Percentiles rank a stretch among this genome's conserved stretches.
Evolutionary conservation across 1,140 invertebrate genomes (phyloP).

Genomic region (Ganaspis sp.): DNA sequence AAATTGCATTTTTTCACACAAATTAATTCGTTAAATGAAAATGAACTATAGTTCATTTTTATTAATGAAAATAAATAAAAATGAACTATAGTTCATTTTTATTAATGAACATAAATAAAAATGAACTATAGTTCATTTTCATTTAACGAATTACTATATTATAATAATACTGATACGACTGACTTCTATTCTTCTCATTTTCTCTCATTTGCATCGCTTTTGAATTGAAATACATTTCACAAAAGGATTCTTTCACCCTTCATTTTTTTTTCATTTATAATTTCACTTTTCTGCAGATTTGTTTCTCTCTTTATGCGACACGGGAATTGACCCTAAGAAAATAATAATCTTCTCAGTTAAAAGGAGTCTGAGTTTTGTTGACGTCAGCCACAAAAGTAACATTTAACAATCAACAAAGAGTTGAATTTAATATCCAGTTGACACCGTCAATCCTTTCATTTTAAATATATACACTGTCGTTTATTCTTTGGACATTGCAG

Average conservation of each 20-base stretch:
- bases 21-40: too few species aligned
- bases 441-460: neutral
- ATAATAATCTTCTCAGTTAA: conserved; percentile 61
- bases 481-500: neutral
- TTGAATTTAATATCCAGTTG: conserved; percentile 49
- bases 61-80: too few species aligned
- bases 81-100: too few species aligned
- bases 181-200: neutral
- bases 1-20: too few species aligned
- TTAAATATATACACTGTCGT: neutral
- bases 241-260: neutral
- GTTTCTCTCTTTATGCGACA: neutral
- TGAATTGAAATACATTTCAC: neutral
- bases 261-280: too few species aligned
- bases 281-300: neutral
- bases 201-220: neutral
- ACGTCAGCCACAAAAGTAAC: conserved; percentile 21
- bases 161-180: neutral
- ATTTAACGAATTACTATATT: conserved; percentile 3
- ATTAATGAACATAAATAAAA: too few species aligned
- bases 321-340: too few species aligned
- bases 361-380: conserved; percentile 17
- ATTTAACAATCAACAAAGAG: conserved; percentile 52
- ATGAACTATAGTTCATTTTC: too few species aligned
- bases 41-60: too few species aligned